Conservation (phyloP, 2,113 vertebrate species). For the Plecturocebus donacophilus region DNA sequence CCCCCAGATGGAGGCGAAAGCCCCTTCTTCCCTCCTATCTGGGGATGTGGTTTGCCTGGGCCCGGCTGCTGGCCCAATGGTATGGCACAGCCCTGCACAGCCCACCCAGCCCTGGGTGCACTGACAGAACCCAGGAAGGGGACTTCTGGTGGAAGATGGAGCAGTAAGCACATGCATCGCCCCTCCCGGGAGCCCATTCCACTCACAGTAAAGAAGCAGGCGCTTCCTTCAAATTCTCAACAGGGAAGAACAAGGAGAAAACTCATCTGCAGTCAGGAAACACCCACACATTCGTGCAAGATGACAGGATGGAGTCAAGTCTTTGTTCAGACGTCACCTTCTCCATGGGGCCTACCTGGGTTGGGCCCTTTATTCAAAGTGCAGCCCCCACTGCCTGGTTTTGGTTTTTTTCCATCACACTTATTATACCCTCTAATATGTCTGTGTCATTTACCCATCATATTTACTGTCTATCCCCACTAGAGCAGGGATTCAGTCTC, state of each 20-base stretch:
- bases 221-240: rapidly evolving
- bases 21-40: rapidly evolving
- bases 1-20: background rate
- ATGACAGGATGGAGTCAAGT: rapidly evolving
- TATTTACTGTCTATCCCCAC: too few species aligned
- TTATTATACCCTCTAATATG: rapidly evolving
- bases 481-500: background rate
- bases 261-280: rapidly evolving
- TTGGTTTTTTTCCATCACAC: rapidly evolving
- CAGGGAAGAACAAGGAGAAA: background rate
- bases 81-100: background rate
- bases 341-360: too few species aligned
- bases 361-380: background rate
- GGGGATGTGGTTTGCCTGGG: background rate
- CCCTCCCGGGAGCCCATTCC: background rate
- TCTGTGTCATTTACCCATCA: rapidly evolving
- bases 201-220: rapidly evolving
- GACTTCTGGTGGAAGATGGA: rapidly evolving
- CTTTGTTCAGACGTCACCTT: background rate
- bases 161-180: rapidly evolving
- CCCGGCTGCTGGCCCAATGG: background rate
- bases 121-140: rapidly evolving
- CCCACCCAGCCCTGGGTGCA: background rate
- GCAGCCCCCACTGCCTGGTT: background rate
- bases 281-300: rapidly evolving